Conservation (phyloP, 2,797 vertebrate genomes). For the Eulemur coronatus region DNA sequence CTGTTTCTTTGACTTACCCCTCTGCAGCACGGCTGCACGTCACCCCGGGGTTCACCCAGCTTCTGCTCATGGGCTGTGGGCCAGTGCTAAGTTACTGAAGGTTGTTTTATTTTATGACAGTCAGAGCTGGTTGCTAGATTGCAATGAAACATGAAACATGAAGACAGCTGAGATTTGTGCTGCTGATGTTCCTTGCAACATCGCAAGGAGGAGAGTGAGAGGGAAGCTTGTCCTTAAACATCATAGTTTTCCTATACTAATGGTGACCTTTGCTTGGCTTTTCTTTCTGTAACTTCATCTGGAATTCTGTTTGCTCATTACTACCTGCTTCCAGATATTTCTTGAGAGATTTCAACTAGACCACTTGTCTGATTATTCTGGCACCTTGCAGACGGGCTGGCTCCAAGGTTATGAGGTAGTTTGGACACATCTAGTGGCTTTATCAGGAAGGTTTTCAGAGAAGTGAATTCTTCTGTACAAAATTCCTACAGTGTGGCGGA, state of each 20-base stretch:
- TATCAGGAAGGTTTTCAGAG: slow-evolving; percentile 44
- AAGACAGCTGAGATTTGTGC: neutral
- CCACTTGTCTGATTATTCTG: slow-evolving; percentile 32
- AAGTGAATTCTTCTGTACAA: neutral
- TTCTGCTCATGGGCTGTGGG: neutral
- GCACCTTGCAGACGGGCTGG: slow-evolving; percentile 13
- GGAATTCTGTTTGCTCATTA: slow-evolving; percentile 32
- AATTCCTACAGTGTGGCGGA: neutral
- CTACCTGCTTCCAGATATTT: slow-evolving; percentile 40
- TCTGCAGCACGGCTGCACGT: neutral
- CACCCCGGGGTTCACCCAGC: neutral
- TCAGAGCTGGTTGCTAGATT: neutral
- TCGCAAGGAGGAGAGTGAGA: neutral
- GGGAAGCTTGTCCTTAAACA: neutral
- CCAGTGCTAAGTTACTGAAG: neutral
- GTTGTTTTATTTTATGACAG: neutral
- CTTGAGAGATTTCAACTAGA: neutral
- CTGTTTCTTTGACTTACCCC: neutral
- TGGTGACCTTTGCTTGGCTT: neutral
- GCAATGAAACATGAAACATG: neutral
- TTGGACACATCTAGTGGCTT: slow-evolving; percentile 23
- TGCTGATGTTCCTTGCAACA: neutral
- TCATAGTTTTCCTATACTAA: neutral
- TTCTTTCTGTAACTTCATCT: neutral
- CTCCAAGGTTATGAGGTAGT: slow-evolving; percentile 50